Evolutionary conservation across 2,113 vertebrate species (phyloP), one percentile per base, ranked within the genome.

Genomic region (Osmerus eperlanus): DNA sequence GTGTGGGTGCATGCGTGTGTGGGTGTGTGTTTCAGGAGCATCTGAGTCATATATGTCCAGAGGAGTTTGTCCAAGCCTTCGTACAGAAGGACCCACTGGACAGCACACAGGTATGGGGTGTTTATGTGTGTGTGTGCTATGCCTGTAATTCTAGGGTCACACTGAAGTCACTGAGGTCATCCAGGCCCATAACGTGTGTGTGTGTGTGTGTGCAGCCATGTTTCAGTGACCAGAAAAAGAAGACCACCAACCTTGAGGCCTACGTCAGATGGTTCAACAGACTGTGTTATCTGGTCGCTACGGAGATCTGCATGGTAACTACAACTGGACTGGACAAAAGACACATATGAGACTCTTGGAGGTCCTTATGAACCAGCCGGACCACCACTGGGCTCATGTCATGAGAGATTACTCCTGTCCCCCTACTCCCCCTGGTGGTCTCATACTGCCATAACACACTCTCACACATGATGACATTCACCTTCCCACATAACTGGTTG

Each of bases 251-350:
- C 78, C 90, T 99, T 68, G 95, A 99, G 88, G 96, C 95, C 1
- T 99, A 98, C 0, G 96, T 99, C 79, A 94, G 97, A 58, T 99
- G 97, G 97, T 99, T 98, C 83, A 99, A 99, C 90, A 93, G 96
- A 68, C 93, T 99, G 76, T 98, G 96, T 84, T 99, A 97, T 91
- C 84, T 99, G 85, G 97, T 98, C 6, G 97, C 97, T 3, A 97
- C 96, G 8, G 97, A 99, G 91, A 98, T 98, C 78, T 98, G 97
- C 87, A 97, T 97, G 95, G 96, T 98, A 78, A 94, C 94, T 74
- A 41, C 36, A 41, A 41, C 36, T 41, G 36, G 6, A 41, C 36
- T 41, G 36, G 36, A 41, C 36, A 9, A 41, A 29, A 56, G 0
- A 25, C 47, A 54, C 47, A 53, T 41, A 12, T 21, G 13, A 52